Percentiles rank a stretch among this genome's conserved stretches.
These are phyloP conservation scores for Tetranychus piercei DNA, from an alignment of 2,888 invertebrate species.

Conservation along the genomic window DNA sequence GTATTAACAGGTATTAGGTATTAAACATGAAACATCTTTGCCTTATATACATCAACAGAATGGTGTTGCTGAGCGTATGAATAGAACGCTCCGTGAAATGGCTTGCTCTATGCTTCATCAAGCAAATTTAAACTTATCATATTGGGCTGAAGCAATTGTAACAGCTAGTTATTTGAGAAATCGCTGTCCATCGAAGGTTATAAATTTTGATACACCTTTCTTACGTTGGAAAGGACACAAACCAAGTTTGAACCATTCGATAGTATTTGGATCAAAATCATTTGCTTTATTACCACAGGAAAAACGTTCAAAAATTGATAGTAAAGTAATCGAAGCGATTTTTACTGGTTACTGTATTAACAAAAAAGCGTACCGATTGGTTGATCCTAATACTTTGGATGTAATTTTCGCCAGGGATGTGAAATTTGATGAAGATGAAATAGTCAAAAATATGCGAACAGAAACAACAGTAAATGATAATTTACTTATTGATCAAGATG, in stretches of 20 bases:
- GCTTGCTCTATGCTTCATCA: conserved; percentile 17
- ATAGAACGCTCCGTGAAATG: conserved; percentile 26
- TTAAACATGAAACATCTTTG: conserved; percentile 21
- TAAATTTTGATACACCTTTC: neutral
- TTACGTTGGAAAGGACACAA: neutral
- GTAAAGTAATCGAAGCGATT: conserved; percentile 6
- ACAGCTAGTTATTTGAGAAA: conserved; percentile 25
- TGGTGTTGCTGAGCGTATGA: conserved; percentile 26
- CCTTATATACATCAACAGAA: conserved; percentile 25
- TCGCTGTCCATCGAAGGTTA: neutral
- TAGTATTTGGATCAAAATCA: conserved; percentile 10
- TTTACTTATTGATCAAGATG: neutral
- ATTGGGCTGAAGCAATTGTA: conserved; percentile 24
- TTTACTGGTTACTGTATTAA: conserved; percentile 15
- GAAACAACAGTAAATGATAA: neutral
- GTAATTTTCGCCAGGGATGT: neutral
- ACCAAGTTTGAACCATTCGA: conserved; percentile 1
- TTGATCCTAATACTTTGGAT: neutral
- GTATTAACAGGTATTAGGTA: no score
- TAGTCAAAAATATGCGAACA: neutral
- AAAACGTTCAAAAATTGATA: conserved; percentile 9
- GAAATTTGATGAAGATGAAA: neutral
- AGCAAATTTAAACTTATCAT: neutral
- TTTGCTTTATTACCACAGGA: neutral
- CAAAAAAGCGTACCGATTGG: conserved; percentile 15